Conservation (phyloP, 2,888 invertebrate species). For the Lasioglossum leucozonium region DNA sequence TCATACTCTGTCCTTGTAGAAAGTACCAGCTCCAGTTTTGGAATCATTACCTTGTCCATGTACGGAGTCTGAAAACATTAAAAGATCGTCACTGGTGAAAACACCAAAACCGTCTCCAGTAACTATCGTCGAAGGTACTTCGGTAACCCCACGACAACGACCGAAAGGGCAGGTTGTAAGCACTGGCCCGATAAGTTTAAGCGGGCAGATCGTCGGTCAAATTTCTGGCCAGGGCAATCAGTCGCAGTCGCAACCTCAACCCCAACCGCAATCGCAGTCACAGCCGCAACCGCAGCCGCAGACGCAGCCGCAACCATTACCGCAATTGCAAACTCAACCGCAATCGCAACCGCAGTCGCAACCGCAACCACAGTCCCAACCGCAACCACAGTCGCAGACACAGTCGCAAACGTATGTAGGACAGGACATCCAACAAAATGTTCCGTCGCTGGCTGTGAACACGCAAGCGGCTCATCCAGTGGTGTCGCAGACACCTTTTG, state of each 20-base stretch:
- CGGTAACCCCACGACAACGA: conserved; percentile 92
- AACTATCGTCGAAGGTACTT: conserved; percentile 89
- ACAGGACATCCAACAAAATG: conserved; percentile 62
- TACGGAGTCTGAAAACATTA: conserved; percentile 89
- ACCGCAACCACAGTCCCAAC: conserved; percentile 48
- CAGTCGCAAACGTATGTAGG: conserved; percentile 70
- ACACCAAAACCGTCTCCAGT: conserved; percentile 84
- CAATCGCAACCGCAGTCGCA: not conserved
- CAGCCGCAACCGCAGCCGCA: not conserved
- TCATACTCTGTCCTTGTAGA: conserved; percentile 85
- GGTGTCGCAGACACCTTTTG: conserved; percentile 69
- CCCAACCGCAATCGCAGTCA: not conserved
- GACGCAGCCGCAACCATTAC: not conserved
- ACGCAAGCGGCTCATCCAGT: conserved; percentile 69
- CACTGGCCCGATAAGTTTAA: conserved; percentile 81
- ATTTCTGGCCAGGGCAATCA: conserved; percentile 82
- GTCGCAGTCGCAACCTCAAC: conserved; percentile 53
- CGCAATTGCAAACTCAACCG: not conserved
- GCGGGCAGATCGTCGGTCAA: conserved; percentile 83
- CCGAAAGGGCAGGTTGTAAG: conserved; percentile 88
- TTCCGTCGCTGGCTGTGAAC: conserved; percentile 65
- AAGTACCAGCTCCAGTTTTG: conserved; percentile 88
- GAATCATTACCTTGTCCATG: conserved; percentile 89
- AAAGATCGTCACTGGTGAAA: conserved; percentile 86
- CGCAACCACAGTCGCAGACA: not conserved